These are phyloP conservation scores for Typhlomys cinereus DNA, from an alignment of 2,113 vertebrate species.

Conservation along the genomic window DNA sequence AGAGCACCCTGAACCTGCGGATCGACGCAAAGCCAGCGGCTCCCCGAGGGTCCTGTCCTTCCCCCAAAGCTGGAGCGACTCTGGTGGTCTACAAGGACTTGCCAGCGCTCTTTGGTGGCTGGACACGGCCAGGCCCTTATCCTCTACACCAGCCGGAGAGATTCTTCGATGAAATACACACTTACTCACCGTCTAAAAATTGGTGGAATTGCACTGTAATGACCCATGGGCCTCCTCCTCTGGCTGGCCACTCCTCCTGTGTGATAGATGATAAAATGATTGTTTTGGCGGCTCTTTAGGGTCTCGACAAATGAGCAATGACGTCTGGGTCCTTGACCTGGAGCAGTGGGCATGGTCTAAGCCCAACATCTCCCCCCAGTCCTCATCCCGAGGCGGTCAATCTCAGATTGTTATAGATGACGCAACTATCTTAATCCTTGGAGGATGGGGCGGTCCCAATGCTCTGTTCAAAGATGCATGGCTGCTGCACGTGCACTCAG, in stretches of 20 bases:
- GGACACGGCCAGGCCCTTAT: no score
- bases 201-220: slow-evolving; percentile 99
- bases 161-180: no score
- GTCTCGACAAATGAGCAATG: slow-evolving; percentile 98
- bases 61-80: no score
- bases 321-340: slow-evolving; percentile 97
- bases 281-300: slow-evolving; percentile 98
- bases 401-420: slow-evolving; percentile 98
- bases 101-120: no score
- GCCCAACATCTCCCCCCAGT: slow-evolving; percentile 88
- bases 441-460: slow-evolving; percentile 98
- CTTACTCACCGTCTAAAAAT: no score
- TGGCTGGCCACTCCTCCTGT: slow-evolving; percentile 98
- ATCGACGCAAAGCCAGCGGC: no score
- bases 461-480: slow-evolving; percentile 98
- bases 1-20: no score
- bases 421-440: slow-evolving; percentile 94
- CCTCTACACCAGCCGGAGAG: no score
- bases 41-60: no score
- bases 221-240: slow-evolving; percentile 96
- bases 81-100: no score
- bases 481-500: slow-evolving; percentile 92
- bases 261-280: slow-evolving; percentile 97
- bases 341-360: slow-evolving; percentile 99
- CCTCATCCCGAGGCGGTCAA: slow-evolving; percentile 96